Evolutionary conservation across 2,888 invertebrate species (phyloP), one percentile per base, ranked within the genome.

Genomic region (Melitaea athalia): DNA sequence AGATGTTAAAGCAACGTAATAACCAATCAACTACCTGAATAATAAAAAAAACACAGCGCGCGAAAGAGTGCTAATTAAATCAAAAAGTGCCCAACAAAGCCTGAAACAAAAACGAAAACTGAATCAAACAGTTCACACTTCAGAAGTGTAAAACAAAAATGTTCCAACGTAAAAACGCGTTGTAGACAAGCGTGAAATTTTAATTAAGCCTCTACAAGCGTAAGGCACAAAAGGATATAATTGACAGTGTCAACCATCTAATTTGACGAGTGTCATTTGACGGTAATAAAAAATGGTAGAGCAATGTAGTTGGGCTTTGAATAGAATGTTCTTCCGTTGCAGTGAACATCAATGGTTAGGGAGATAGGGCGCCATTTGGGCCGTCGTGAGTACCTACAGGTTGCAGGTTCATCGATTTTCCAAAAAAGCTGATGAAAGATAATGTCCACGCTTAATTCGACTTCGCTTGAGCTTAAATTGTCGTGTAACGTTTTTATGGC

Each of bases 131-230:
- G 80, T 89, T 91, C 90, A 87, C 92, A 92, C 92, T 89, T 92
- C 88, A 83, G 83, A 89, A 88, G 89, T 91, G 91, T 83, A 84
- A 88, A 88, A 88, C 85, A 89, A 89, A 89, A 88, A 71, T 66
- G 70, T 52, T 69, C 67, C 57, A 64, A 68, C 68, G 65, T 67
- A 67, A 68, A 73, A 72, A 74, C 73, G 71, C 63, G 68, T 78
- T 80, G 81, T 80, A 81, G 77, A 81, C 77, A 78, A 81, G 85
- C 90, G 89, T 88, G 82, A 89, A 88, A 87, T 89, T 91, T 91
- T 91, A 92, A 92, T 92, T 91, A 92, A 87, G 82, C 83, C 81
- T 87, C 88, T 88, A 87, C 82, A 84, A 79, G 50, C 80, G 81
- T 79, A 81, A 80, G 81, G 76, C 81, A 85, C 85, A 84, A 83